Evolutionary conservation across 2,797 vertebrate genomes (phyloP).

Genomic region (Jordanella pulchra): DNA sequence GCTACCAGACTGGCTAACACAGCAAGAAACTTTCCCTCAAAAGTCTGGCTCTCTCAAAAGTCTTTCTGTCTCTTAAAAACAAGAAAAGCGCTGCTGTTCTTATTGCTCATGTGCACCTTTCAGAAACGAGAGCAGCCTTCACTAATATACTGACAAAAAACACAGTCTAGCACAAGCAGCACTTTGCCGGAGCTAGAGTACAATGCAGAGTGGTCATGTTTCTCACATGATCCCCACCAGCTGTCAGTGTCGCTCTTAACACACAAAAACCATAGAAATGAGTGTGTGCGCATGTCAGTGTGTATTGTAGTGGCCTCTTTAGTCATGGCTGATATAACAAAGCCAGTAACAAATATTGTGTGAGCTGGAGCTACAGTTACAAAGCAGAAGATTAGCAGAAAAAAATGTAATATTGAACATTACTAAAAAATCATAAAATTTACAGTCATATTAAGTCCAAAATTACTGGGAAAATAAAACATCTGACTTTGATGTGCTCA

Average conservation of each 20-base stretch:
- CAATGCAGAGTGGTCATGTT: conserved; percentile 69
- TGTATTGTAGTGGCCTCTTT: conserved; percentile 66
- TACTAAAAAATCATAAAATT: background rate
- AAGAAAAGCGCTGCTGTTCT: conserved; percentile 18
- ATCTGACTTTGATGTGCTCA: too few species aligned
- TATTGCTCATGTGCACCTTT: conserved; percentile 22
- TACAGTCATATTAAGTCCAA: background rate
- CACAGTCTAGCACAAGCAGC: conserved; percentile 16
- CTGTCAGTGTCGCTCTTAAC: conserved; percentile 68
- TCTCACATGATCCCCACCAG: conserved; percentile 72
- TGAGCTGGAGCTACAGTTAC: conserved; percentile 47
- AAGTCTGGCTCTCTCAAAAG: conserved; percentile 34
- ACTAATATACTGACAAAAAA: conserved; percentile 30
- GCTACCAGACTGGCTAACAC: conserved; percentile 30
- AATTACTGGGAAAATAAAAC: too few species aligned
- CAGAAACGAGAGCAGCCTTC: conserved; percentile 31
- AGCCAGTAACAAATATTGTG: conserved; percentile 54
- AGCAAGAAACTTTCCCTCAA: conserved; percentile 32
- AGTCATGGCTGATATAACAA: conserved; percentile 65
- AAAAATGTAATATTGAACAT: background rate
- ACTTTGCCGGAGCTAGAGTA: conserved; percentile 54
- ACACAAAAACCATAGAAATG: conserved; percentile 31
- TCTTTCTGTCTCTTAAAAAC: conserved; percentile 19
- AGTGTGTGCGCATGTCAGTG: conserved; percentile 36
- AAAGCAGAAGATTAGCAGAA: conserved; percentile 11